Evolutionary conservation across 2,797 vertebrate genomes (phyloP), one percentile per base, ranked within the genome.

Genomic region (Triplophysa yarkandensis): DNA sequence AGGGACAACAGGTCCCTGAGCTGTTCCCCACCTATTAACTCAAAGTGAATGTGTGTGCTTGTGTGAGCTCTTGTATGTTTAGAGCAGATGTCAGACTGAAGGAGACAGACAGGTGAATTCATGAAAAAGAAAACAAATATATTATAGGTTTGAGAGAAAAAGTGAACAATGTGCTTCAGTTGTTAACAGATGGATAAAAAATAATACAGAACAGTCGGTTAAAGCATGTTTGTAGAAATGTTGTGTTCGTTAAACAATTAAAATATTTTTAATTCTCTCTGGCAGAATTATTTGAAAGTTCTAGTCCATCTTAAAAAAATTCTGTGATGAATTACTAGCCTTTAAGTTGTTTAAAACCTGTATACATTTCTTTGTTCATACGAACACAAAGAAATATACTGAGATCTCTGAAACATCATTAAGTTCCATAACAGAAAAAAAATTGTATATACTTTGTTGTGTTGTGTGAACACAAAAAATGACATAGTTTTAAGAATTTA

Each of bases 1-100:
- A 60, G 54, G 80, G 66, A 81, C 74, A 80, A 71, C 48, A 71
- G 55, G 44, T 73, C 57, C 16, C 54, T 43, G 27, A 77, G 63
- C 67, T 39, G 68, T 34, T 67, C 17, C 55, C 55, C 48, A 63
- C 16, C 7, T 34, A 71, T 79, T 63, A 68, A 73, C 67, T 77
- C 44, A 71, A 75, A 75, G 52, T 34, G 70, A 66, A 68, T 69
- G 65, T 39, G 55, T 72, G 69, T 67, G 75, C 62, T 52, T 65
- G 54, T 44, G 58, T 68, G 60, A 61, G 62, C 54, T 52, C 55
- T 46, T 60, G 11, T 50, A 50, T 75, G 71, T 58, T 48, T 61
- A 62, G 23, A 54, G 55, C 19, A 30, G 17, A 58, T 57, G 66
- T 50, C 61, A 69, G 19, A 74, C 52, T n/a, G 16, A 77, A 4